A percentile compares a stretch with the other conserved stretches of the same genome.
Evolutionary conservation across 30 jellyfish, hydroid and myxozoan species (phyloP).

Genomic region (Turritopsis rubra): DNA sequence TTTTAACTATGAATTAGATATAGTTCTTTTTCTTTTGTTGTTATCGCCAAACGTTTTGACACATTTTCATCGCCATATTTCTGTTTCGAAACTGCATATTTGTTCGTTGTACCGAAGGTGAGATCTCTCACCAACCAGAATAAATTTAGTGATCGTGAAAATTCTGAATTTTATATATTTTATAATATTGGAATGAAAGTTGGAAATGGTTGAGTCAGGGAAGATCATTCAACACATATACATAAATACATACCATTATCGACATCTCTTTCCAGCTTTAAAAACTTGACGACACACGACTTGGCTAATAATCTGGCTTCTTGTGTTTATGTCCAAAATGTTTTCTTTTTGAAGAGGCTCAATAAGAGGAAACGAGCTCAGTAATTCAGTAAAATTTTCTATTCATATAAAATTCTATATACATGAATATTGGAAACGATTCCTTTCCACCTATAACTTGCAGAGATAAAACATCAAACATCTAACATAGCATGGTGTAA

Average conservation of each 20-base stretch:
- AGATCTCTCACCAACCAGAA: background rate
- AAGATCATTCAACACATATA: background rate
- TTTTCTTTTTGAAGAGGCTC: background rate
- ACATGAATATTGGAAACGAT: background rate
- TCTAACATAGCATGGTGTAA: slow-evolving; percentile 6
- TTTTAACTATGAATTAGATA: background rate
- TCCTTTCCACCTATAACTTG: background rate
- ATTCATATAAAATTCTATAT: background rate
- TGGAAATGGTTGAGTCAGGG: background rate
- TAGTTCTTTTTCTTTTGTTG: background rate
- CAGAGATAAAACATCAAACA: background rate
- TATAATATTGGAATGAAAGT: background rate
- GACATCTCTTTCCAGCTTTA: slow-evolving; percentile 9
- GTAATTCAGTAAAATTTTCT: background rate
- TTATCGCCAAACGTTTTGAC: background rate
- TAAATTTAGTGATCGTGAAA: background rate
- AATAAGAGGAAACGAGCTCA: background rate
- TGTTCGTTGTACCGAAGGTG: background rate
- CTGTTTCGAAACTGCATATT: background rate
- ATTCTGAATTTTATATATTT: background rate
- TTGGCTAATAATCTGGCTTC: background rate
- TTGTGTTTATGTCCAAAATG: background rate
- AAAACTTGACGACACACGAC: background rate
- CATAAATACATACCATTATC: slow-evolving; percentile 12
- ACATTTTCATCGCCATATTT: background rate